Conservation (phyloP, 2,797 vertebrate genomes). For the Leptodactylus fallax region DNA sequence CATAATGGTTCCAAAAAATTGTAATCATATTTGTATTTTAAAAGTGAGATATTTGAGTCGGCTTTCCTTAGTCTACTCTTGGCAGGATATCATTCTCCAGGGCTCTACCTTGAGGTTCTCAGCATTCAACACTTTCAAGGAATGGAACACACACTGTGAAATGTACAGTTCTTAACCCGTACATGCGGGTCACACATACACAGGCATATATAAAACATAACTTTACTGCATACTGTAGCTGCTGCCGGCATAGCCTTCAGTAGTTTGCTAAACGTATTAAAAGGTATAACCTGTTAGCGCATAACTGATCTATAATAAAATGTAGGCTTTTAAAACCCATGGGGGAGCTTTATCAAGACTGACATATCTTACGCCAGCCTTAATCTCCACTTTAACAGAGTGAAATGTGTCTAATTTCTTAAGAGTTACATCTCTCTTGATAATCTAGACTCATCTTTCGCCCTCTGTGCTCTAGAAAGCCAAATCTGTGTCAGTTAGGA, state of each 20-base stretch:
- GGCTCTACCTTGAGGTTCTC: constrained; percentile 26
- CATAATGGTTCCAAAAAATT: constrained; percentile 33
- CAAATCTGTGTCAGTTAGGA: too few relatives aligned
- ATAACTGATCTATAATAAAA: neutral
- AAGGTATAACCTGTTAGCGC: neutral
- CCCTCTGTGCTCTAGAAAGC: too few relatives aligned
- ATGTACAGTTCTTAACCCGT: constrained; percentile 30
- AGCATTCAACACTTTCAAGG: constrained; percentile 25
- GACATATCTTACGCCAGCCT: too few relatives aligned
- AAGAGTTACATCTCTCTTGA: too few relatives aligned
- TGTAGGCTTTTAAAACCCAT: too few relatives aligned
- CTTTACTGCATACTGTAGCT: neutral
- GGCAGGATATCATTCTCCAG: constrained; percentile 34
- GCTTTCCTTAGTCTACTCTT: constrained; percentile 24
- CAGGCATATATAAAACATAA: neutral
- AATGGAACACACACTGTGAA: constrained; percentile 27
- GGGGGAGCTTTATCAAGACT: too few relatives aligned
- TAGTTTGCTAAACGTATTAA: neutral
- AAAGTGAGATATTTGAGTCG: constrained; percentile 32
- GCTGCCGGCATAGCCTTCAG: neutral
- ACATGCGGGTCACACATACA: neutral
- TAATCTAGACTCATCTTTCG: too few relatives aligned
- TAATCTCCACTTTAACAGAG: too few relatives aligned
- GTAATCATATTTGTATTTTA: constrained; percentile 37
- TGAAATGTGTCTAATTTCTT: too few relatives aligned